Percentiles rank a stretch among this genome's conserved stretches.
These are phyloP conservation scores for Babyrousa celebensis DNA, from an alignment of 2,797 vertebrate genomes.

Conservation along the genomic window DNA sequence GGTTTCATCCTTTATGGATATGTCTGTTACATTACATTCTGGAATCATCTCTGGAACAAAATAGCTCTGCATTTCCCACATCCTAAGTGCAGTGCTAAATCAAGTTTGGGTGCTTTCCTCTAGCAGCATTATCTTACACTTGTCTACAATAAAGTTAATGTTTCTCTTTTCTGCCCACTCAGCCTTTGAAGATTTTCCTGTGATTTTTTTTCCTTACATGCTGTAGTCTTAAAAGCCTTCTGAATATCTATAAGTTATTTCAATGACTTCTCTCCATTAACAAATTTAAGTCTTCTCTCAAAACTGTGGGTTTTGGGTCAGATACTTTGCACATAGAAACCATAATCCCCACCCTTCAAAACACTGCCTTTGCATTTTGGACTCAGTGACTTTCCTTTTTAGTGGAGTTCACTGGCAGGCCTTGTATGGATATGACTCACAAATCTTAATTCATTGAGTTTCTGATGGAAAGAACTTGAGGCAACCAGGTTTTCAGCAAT, in stretches of 20 bases:
- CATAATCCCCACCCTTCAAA: background rate
- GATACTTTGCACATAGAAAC: conserved; percentile 18
- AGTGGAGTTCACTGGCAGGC: background rate
- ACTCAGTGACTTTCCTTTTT: background rate
- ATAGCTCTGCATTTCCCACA: background rate
- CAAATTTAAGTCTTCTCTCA: conserved; percentile 18
- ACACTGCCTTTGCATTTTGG: background rate
- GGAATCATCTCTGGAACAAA: conserved; percentile 5
- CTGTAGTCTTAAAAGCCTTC: background rate
- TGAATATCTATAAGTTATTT: conserved; percentile 10
- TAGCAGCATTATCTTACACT: background rate
- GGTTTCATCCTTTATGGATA: background rate
- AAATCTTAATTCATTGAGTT: background rate
- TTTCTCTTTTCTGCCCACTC: background rate
- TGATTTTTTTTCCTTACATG: background rate
- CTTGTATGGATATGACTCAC: background rate
- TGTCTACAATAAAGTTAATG: background rate
- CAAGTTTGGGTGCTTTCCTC: background rate
- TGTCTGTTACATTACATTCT: conserved; percentile 14
- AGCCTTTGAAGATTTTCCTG: background rate
- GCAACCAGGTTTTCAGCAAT: background rate
- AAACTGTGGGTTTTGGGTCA: background rate
- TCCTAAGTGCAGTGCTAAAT: background rate
- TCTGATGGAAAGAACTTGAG: background rate
- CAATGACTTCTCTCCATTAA: background rate